Percentiles rank a stretch among this genome's conserved stretches.
Conservation (phyloP, 2,888 invertebrate genomes). For the Hermodice carunculata region DNA sequence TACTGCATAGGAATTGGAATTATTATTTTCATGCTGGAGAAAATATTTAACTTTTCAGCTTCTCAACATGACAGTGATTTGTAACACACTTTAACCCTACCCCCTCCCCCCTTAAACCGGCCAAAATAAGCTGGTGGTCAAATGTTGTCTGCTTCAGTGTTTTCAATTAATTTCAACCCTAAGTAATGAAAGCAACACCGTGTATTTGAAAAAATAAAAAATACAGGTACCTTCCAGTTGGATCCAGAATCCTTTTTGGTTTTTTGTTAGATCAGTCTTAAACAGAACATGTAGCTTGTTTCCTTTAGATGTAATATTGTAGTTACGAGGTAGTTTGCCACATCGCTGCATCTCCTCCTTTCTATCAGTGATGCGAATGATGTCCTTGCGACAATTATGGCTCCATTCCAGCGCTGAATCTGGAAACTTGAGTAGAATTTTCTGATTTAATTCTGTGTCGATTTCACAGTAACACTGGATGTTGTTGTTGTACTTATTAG, state of each 20-base stretch:
- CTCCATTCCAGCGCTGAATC: conserved; percentile 29
- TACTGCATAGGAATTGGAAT: too few relatives aligned
- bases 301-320: conserved; percentile 23
- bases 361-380: conserved; percentile 14
- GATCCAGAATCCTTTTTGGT: conserved; percentile 28
- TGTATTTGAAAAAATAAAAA: too few relatives aligned
- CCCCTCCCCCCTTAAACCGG: too few relatives aligned
- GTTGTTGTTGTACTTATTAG: conserved; percentile 2
- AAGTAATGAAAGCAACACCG: too few relatives aligned
- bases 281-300: conserved; percentile 13
- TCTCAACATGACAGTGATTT: too few relatives aligned
- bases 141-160: too few relatives aligned
- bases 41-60: too few relatives aligned
- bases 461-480: conserved; percentile 25
- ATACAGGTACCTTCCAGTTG: conserved; percentile 28
- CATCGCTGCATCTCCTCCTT: conserved; percentile 18
- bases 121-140: too few relatives aligned
- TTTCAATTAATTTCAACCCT: too few relatives aligned
- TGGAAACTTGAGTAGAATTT: conserved; percentile 25
- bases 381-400: conserved; percentile 24
- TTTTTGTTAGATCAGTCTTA: conserved; percentile 15
- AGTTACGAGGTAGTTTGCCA: conserved; percentile 22
- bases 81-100: too few relatives aligned
- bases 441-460: conserved; percentile 21
- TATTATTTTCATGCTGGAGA: too few relatives aligned